Conservation (phyloP, 2,113 vertebrate species). For the Gadus chalcogrammus region DNA sequence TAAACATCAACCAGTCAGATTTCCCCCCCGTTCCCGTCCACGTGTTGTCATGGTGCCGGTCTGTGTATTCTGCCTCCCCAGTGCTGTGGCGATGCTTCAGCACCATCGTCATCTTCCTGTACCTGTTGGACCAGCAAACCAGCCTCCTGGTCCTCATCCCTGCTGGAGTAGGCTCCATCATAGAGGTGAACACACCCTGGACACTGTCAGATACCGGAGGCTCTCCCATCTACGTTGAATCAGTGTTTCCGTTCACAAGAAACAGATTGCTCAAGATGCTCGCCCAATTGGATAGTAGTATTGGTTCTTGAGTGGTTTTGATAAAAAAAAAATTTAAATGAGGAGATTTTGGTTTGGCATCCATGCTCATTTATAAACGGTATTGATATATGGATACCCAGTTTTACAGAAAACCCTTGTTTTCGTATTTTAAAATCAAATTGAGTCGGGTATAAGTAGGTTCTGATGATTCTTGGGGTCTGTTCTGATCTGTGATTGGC, state of each 20-base stretch:
- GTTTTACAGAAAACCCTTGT: not conserved
- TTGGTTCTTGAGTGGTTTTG: not conserved
- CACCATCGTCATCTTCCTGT: conserved; percentile 95
- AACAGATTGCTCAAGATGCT: too few species aligned
- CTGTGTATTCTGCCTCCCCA: conserved; percentile 22
- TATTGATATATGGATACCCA: not conserved
- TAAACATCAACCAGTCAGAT: not conserved
- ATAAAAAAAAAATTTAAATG: too few species aligned
- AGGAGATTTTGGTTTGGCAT: too few species aligned
- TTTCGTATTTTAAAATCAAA: not conserved
- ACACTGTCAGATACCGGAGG: not conserved
- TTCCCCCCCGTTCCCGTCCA: not conserved
- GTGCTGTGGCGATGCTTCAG: conserved; percentile 98
- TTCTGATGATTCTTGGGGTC: too few species aligned
- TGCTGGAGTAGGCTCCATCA: conserved; percentile 88
- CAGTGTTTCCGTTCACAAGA: too few species aligned
- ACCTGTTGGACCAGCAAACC: conserved; percentile 94
- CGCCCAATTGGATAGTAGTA: not conserved
- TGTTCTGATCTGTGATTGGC: not conserved
- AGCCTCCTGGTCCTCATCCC: conserved; percentile 93
- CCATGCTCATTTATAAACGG: not conserved
- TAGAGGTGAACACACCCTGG: conserved; percentile 77
- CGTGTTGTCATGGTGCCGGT: not conserved
- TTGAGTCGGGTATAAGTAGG: too few species aligned
- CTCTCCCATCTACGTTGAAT: too few species aligned